Evolutionary conservation across 2,888 invertebrate species (phyloP), one percentile per base, ranked within the genome.

Genomic region (Melinaea marsaeus): DNA sequence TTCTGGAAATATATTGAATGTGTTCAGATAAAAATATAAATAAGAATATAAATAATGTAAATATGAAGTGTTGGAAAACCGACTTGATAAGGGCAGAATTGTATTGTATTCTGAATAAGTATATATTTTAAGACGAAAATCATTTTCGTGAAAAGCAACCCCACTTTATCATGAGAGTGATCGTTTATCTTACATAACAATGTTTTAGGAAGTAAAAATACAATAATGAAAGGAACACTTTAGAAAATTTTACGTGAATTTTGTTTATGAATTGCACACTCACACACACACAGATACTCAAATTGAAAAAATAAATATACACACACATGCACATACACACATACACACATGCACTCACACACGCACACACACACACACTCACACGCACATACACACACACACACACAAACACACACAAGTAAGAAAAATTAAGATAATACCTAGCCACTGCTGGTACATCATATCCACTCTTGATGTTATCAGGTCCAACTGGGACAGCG

Each of bases 401-500:
- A 13, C 13, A n/a, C 9, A n/a, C 13, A n/a, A 4, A 2, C 11
- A 46, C 3, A 46, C 11, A 6, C 46, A n/a, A 46, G 13, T 7
- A 3, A 46, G n/a, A 46, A 9, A 46, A 46, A 11, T 46, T 22
- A 22, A 22, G 46, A 2, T 46, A 5, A 13, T 33, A 95, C 95
- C 94, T 95, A 61, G 97, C 95, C 2, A 98, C 97, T 57, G 97
- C 97, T 0, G 98, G 97, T 0, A 98, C 97, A 81, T 98, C 97
- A 75, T 98, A 98, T 59, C 98, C 98, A 51, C 95, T 94, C 80
- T 95, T 95, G 69, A 98, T 94, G 83, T 97, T 97, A 76, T 98
- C 98, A 4, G 97, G 97, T 4, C 98, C 98, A 0, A 98, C 98
- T 0, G 98, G 97, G 0, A 98, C 98, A 2, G 98, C 98, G 0